Conservation (phyloP, 2,888 invertebrate species). For the Ramazzottius varieornatus region DNA sequence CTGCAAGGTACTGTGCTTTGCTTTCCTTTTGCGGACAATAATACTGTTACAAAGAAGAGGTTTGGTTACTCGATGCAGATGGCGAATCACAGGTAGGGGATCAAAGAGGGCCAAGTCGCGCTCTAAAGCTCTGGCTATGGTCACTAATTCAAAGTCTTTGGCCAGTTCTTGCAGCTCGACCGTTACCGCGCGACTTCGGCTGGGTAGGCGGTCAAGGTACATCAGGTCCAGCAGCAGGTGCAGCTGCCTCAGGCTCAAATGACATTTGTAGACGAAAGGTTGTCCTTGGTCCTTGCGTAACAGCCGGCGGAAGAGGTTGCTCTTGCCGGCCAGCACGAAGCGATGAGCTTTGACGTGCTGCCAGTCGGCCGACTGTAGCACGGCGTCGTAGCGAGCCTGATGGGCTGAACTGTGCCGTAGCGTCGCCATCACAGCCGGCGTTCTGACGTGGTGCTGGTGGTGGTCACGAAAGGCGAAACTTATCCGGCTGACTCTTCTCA, state of each 20-base stretch:
- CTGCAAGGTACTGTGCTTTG: too few species aligned
- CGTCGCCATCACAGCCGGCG: background rate
- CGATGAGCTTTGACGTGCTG: background rate
- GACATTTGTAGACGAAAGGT: background rate
- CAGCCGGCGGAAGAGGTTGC: background rate
- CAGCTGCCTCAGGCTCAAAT: background rate
- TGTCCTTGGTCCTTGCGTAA: background rate
- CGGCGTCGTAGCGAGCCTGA: background rate
- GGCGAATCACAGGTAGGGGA: too few species aligned
- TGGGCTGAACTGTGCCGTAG: background rate
- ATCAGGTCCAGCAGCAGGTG: background rate
- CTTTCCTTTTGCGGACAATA: too few species aligned
- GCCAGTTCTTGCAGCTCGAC: background rate
- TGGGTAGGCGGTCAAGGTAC: background rate
- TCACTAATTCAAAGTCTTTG: too few species aligned
- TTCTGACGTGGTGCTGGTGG: background rate
- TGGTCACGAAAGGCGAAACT: background rate
- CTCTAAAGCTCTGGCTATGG: too few species aligned
- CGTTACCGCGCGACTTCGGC: background rate
- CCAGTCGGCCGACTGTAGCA: background rate
- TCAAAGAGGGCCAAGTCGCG: too few species aligned
- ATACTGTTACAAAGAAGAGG: too few species aligned
- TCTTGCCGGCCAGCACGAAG: background rate
- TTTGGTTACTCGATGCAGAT: too few species aligned
- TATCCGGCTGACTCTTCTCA: background rate